Conservation (phyloP, 2,113 vertebrate species). For the Pao palembangensis region DNA sequence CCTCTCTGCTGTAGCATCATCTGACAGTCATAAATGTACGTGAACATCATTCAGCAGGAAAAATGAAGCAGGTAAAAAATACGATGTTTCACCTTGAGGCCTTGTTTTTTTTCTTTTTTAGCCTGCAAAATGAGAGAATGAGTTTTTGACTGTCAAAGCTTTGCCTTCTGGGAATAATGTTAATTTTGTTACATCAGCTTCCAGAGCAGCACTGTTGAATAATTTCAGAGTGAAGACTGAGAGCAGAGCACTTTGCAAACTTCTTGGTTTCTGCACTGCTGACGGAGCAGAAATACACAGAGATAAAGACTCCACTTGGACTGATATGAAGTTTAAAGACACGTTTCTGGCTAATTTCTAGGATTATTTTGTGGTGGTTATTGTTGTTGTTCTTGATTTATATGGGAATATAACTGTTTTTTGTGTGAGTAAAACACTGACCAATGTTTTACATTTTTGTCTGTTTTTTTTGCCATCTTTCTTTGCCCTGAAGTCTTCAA, state of each 20-base stretch:
- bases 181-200: constrained; percentile 35
- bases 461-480: too few relatives aligned
- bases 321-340: constrained; percentile 18
- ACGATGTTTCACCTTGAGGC: neutral
- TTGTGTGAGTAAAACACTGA: too few relatives aligned
- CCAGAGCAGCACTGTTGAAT: constrained; percentile 16
- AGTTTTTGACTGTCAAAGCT: constrained; percentile 14
- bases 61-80: too few relatives aligned
- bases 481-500: too few relatives aligned
- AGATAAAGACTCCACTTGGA: constrained; percentile 8
- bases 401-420: too few relatives aligned
- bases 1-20: too few relatives aligned
- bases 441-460: too few relatives aligned
- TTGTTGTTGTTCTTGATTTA: too few relatives aligned
- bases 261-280: constrained; percentile 18
- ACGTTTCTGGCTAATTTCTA: constrained; percentile 11
- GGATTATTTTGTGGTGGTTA: neutral
- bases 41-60: too few relatives aligned
- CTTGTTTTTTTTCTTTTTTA: neutral
- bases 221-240: constrained; percentile 21
- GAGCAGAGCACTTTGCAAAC: constrained; percentile 26
- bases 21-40: too few relatives aligned
- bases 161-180: constrained; percentile 16
- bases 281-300: constrained; percentile 23
- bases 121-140: neutral